Base-by-base conservation (phyloP, 1,140 invertebrate genomes). In the Drosophila oshimai region DNA sequence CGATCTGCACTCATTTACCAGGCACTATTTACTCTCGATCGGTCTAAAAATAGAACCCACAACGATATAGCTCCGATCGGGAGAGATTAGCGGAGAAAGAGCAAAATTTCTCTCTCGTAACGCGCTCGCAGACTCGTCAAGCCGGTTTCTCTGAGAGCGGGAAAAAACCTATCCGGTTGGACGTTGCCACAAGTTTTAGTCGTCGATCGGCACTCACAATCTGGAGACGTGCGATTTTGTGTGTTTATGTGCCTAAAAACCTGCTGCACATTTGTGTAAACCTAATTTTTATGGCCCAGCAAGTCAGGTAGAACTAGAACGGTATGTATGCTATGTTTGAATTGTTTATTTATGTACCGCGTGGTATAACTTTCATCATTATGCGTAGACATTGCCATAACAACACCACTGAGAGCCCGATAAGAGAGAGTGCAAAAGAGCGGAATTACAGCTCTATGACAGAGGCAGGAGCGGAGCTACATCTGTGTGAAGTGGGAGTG, bases 191-290 rank as follows among this genome's bases (percentile, higher is more conserved):
- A n/a, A n/a, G 53, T 69, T 62, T 62, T 18, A 72, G 33, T 70
- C 39, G 26, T 24, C 39, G 49, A 22, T 12, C 53, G 29, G 10
- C 18, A 28, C 17, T 26, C 42, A 47, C 22, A 46, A 24, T 22
- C 18, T 24, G 26, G 10, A 22, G 12, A 24, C n/a, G 51, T 26
- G n/a, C 6, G 28, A 34, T 46, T 50, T 60, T 26, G 15, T 44
- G 34, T 47, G 75, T 57, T 74, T 31, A 42, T 69, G 39, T 84
- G 80, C 80, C 80, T 80, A 84, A 84, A 84, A 86, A 75, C 60
- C 53, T 73, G 80, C 80, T 49, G 75, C 36, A 84, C 6, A 84
- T 80, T 80, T 80, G 17, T 37, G 9, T 12, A 9, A 37, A 10
- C 9, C 9, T 3, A 37, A 20, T n/a, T 53, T 12, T 0, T 18